Conservation (phyloP, 2,113 vertebrate species). For the Myotis yumanensis region DNA sequence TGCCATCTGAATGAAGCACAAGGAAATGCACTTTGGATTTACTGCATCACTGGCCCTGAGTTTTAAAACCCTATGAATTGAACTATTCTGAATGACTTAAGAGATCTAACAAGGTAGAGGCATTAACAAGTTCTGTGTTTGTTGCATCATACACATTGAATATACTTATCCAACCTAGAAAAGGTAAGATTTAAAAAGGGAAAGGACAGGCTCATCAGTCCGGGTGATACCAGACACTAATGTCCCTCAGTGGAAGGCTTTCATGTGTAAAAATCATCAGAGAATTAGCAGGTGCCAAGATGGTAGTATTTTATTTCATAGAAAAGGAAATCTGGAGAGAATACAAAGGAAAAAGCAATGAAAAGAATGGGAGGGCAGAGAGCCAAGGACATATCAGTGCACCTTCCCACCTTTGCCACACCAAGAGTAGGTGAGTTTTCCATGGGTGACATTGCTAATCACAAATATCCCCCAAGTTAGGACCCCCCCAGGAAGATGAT, state of each 20-base stretch:
- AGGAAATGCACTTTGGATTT: background rate
- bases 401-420: background rate
- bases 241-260: background rate
- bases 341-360: background rate
- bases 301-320: background rate
- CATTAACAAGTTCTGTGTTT: slow-evolving; percentile 10
- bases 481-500: background rate
- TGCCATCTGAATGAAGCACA: background rate
- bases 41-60: background rate
- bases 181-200: background rate
- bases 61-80: background rate
- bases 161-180: background rate
- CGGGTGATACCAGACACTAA: background rate
- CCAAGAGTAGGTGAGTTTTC: background rate
- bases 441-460: background rate
- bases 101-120: background rate
- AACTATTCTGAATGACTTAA: background rate
- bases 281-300: background rate
- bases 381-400: background rate
- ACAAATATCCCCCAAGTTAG: background rate
- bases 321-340: background rate
- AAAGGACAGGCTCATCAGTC: background rate
- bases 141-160: background rate
- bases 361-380: background rate
- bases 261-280: background rate